Base-by-base conservation (phyloP, 2,888 invertebrate species). In the Hydropsyche betteni region DNA sequence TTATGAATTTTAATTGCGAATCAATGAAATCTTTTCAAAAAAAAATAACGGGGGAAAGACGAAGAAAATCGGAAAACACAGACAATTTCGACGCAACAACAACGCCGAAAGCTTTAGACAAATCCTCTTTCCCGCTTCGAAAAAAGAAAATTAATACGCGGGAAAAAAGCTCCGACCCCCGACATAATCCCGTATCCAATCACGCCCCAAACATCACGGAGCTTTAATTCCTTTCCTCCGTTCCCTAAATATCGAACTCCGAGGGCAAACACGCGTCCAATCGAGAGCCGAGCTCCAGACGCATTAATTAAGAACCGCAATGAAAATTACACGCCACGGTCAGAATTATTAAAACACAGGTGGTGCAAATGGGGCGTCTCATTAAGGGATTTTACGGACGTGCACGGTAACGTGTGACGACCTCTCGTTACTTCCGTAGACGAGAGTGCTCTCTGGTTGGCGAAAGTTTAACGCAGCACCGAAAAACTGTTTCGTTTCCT, bases 131-230 rank as follows among this genome's bases (percentile, higher is more conserved):
- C 33, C 44, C 50, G 44, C n/a, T 14, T 5, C 64, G 16, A 36
- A 61, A 55, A 73, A 16, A 51, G 61, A 75, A 70, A 75, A 75
- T 75, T 58, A 69, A 74, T 74, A 68, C 24, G 44, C 36, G 34
- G 69, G 34, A 70, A 74, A 73, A 73, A 74, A 38, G n/a, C n/a
- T 10, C 34, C 53, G 36, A 38, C 69, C 36, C 69, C 10, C 69
- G 51, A 77, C 75, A 64, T 77, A 76, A 77, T 79, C 79, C 76
- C 71, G 75, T 76, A 76, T 76, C 77, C 76, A 76, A 79, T 79
- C 79, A 76, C 77, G 74, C 77, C 79, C 71, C 61, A 33, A 72
- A 58, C 72, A 68, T 70, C 74, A 72, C 75, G 52, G 68, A 75
- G 68, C 76, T 79, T 79, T 77, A 79, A 77, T 79, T 72, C 58